phyloP scores from a whole-genome alignment of 2,113 vertebrate species.

The Pollimyrus isidori region DNA sequence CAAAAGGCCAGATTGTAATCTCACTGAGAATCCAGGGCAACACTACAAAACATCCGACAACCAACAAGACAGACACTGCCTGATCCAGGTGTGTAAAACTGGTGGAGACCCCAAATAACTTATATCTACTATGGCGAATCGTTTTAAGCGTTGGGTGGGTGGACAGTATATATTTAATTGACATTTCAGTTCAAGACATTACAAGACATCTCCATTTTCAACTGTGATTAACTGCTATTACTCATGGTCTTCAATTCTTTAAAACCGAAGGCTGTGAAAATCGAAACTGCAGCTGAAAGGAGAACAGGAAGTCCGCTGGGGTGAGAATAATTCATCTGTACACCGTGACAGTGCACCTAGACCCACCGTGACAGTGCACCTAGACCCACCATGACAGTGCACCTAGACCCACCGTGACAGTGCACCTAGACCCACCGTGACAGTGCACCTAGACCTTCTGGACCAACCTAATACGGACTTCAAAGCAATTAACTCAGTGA shows the following conservation, averaged over 20 bases:
- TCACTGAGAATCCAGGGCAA: background rate
- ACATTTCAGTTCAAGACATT: constrained; percentile 4
- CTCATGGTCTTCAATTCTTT: background rate
- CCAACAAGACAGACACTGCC: background rate
- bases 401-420: background rate
- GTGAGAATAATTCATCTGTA: background rate
- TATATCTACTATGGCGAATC: background rate
- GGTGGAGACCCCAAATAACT: background rate
- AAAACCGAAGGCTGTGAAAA: background rate
- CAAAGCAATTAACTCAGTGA: background rate
- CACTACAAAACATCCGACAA: background rate
- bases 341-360: background rate
- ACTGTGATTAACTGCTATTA: background rate
- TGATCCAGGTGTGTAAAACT: background rate
- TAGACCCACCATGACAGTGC: too few species aligned
- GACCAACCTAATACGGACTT: background rate
- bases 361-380: background rate
- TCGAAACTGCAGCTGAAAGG: background rate
- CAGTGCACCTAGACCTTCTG: background rate
- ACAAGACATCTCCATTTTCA: constrained; percentile 4
- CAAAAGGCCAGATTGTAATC: background rate
- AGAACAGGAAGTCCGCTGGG: background rate
- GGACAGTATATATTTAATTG: background rate
- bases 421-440: background rate
- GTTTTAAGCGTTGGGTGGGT: background rate